Evolutionary conservation across 2,888 invertebrate genomes (phyloP), one percentile per base, ranked within the genome.

Genomic region (Drosophila mulleri): DNA sequence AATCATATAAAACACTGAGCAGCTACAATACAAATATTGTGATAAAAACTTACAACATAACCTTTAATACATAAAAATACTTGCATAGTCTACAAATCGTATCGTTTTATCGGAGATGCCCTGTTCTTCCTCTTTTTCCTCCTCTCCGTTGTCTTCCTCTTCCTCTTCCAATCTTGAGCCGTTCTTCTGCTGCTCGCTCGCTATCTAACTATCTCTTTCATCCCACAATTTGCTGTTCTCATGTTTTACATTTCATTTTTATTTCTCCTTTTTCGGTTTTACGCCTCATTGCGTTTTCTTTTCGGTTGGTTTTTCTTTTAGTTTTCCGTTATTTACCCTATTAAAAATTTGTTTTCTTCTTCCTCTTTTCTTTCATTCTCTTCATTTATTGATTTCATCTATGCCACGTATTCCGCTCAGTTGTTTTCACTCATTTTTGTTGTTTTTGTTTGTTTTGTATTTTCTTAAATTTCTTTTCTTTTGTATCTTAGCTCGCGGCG

Each of bases 21-120:
- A 91, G 91, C 91, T 91, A 91, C 91, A 91, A 90, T 91, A 91
- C 89, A 91, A 91, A 89, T 91, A 91, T 91, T 89, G 84, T 90
- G 84, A 90, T 91, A 91, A 91, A 91, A 91, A 90, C 91, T 91
- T 91, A 91, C 85, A 91, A 90, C 89, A 91, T 91, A 91, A 91
- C 90, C 82, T 90, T 91, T 89, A 90, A 91, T 91, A 87, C 88
- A 89, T 90, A 91, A 91, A 91, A 90, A 91, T 91, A 91, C 88
- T 91, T 91, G 89, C 90, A 88, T 91, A 91, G 83, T 88, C 91
- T 91, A 91, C 89, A 91, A 90, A 91, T 91, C 90, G 85, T 90
- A 91, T 87, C 86, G 89, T 87, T 87, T 82, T 87, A 78, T 82
- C 48, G 50, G 50, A 50, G 50, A 50, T 50, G 50, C 50, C 50